Evolutionary conservation across 1,140 invertebrate genomes (phyloP), one percentile per base, ranked within the genome.

Genomic region (Neoseiulus cucumeris): DNA sequence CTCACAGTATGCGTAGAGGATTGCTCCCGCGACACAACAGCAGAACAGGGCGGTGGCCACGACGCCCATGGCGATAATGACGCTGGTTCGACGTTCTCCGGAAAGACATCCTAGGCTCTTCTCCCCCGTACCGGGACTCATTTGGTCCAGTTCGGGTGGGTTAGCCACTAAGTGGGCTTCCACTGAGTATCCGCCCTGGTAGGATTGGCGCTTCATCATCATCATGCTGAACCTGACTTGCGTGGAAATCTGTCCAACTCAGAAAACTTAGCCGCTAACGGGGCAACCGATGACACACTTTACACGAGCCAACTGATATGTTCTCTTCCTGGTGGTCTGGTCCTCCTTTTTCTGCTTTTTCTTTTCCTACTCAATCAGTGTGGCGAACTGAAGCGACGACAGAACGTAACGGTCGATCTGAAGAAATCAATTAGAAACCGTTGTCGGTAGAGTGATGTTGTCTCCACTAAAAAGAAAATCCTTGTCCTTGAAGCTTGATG

Each of bases 1-100:
- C 51, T 59, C 22, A 59, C 51, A 59, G 51, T 59, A 59, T 59
- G 33, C 51, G 51, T 59, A 59, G 51, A 59, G 51, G 51, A 59
- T 59, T 25, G 51, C 51, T 59, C 51, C 51, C 1, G 51, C 51
- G 22, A 59, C 51, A 25, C 51, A 59, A 33, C 51, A 59, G 51
- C 51, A 59, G 22, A 59, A 59, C 33, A 59, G 51, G 51, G 51
- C 51, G 51, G 51, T 59, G 51, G 51, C 51, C 25, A 59, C 51
- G 25, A 59, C 51, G 33, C 51, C 51, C 51, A 59, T 59, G 22
- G 51, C 51, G 22, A 59, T 59, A 33, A 59, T 59, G 51, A 59
- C 33, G 25, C 51, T 33, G 22, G 51, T 59, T 17, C 51, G 17
- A 2, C 51, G 51, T 25, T 59, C 51, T 25, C 51, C 51, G 25